Evolutionary conservation across 2,113 vertebrate species (phyloP).

Genomic region (Ctenodactylus gundi): DNA sequence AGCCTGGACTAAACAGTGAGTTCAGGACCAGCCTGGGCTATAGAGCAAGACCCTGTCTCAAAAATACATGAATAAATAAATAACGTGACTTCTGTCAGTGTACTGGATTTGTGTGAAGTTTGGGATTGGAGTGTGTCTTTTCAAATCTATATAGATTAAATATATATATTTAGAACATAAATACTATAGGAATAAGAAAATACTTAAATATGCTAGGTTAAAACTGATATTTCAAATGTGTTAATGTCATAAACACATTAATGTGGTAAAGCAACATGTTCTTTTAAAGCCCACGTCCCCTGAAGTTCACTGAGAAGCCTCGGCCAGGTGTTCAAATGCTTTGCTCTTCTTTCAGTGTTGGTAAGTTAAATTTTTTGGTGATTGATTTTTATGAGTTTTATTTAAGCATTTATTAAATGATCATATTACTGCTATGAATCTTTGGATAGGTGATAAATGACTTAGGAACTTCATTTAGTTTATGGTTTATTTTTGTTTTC

Average conservation of each 20-base stretch:
- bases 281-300: conserved; percentile 83
- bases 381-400: conserved; percentile 28
- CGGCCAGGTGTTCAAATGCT: conserved; percentile 96
- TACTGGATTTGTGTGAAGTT: neutral
- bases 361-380: conserved; percentile 82
- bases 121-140: neutral
- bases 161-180: neutral
- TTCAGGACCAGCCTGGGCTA: too few relatives aligned
- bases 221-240: neutral
- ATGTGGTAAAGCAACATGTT: conserved; percentile 36
- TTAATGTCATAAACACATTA: neutral
- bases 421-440: neutral
- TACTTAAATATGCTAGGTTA: neutral
- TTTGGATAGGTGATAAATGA: neutral
- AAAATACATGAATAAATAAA: too few relatives aligned
- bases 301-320: conserved; percentile 96
- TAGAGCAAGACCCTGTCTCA: too few relatives aligned
- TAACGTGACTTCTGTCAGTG: neutral
- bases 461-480: neutral
- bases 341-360: conserved; percentile 97
- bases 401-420: neutral
- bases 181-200: neutral
- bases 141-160: neutral
- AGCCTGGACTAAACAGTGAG: too few relatives aligned
- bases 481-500: neutral